These are phyloP conservation scores for Helicorthomorpha holstii DNA, from an alignment of 1,140 invertebrate species.

Conservation along the genomic window DNA sequence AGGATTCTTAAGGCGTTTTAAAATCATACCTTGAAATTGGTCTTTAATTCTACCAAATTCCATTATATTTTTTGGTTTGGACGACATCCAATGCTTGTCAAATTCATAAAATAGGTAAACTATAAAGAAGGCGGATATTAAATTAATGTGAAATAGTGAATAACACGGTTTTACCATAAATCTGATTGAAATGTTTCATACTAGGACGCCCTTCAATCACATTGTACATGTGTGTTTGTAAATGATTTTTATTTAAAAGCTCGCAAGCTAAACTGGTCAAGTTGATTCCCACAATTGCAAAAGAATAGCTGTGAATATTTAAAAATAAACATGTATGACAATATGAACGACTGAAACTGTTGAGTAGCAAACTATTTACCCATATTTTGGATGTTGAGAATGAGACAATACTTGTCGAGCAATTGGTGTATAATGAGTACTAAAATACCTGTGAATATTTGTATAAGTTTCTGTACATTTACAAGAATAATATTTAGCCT, in stretches of 20 bases:
- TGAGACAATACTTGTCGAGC: constrained; percentile 69
- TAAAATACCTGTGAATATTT: too few relatives aligned
- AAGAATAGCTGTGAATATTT: constrained; percentile 32
- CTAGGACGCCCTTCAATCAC: constrained; percentile 34
- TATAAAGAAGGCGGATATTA: constrained; percentile 11
- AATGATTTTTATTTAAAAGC: constrained; percentile 57
- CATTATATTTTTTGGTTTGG: constrained; percentile 84
- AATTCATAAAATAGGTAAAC: constrained; percentile 81
- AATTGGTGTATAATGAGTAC: constrained; percentile 57
- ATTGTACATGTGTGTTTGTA: constrained; percentile 89
- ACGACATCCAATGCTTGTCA: constrained; percentile 79
- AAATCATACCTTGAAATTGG: constrained; percentile 59
- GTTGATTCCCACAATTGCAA: constrained; percentile 76
- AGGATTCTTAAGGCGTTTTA: constrained; percentile 40
- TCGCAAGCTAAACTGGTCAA: constrained; percentile 75
- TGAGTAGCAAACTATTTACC: too few relatives aligned
- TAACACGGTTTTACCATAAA: constrained; percentile 50
- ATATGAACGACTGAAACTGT: background rate
- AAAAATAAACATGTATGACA: constrained; percentile 2
- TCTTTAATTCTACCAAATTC: constrained; percentile 74
- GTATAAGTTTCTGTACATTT: background rate
- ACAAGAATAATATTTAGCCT: constrained; percentile 17
- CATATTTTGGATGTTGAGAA: constrained; percentile 72
- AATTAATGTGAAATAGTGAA: background rate
- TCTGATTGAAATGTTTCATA: constrained; percentile 71